These are phyloP conservation scores for Acyrthosiphon pisum DNA, from an alignment of 1,140 invertebrate genomes.

Conservation along the genomic window DNA sequence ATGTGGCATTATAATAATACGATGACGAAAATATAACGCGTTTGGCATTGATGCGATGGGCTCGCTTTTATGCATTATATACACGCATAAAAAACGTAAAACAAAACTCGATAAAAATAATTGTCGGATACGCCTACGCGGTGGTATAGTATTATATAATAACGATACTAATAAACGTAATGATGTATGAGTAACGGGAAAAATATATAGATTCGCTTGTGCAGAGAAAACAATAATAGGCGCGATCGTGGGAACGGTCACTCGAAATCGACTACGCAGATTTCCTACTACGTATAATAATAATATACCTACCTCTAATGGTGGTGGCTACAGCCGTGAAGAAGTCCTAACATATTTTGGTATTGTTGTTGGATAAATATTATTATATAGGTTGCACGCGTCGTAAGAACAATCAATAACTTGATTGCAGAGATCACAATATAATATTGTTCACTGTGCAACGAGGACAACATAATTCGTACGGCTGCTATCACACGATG, in stretches of 20 bases:
- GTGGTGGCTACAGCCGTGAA: not conserved
- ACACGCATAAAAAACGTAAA: not conserved
- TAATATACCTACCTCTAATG: not conserved
- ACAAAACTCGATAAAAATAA: constrained; percentile 10
- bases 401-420: not conserved
- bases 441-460: not conserved
- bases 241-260: constrained; percentile 2
- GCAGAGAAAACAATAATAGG: constrained; percentile 6
- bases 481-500: no score
- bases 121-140: constrained; percentile 4
- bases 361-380: not conserved
- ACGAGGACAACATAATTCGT: not conserved
- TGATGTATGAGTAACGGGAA: not conserved
- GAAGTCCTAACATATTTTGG: not conserved
- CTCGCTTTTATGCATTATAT: not conserved
- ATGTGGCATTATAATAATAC: not conserved
- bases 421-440: not conserved
- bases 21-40: not conserved
- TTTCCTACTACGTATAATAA: not conserved
- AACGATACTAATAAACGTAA: constrained; percentile 12
- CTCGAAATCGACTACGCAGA: not conserved
- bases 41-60: not conserved
- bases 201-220: constrained; percentile 10
- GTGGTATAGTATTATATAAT: not conserved
- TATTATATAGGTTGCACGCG: not conserved